Evolutionary conservation across 1,140 invertebrate species (phyloP), one percentile per base, ranked within the genome.

Genomic region (Cardiocondyla obscurior): DNA sequence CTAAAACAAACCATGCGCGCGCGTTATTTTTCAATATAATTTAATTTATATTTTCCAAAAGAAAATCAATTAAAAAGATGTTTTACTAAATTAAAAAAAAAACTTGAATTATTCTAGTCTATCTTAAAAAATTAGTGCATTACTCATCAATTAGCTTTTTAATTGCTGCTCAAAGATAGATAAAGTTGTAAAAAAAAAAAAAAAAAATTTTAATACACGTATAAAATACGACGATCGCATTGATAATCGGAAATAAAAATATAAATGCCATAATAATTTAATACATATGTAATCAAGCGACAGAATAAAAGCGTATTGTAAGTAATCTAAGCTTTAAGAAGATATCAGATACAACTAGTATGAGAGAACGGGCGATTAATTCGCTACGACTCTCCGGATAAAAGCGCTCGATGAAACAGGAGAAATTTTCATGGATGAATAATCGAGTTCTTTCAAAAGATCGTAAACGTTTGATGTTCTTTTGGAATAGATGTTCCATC

Each of bases 391-490:
- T 62, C 33, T 69, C 69, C 44, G 33, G 33, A 79, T 69, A 22
- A 79, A 79, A 79, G 74, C 33, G 33, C 22, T 7, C 74, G 46
- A 67, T 53, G 62, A 79, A 79, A 79, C 62, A 69, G 33, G 33
- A 53, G 74, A 79, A 67, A 67, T 79, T 79, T 67, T 79, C 22
- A 79, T 53, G 60, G 74, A 55, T 64, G 74, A 69, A 79, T 79
- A 79, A 79, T 79, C 62, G 74, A 79, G 33, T 79, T 79, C 49
- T 53, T 79, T 42, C 62, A 69, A 79, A 79, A 69, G 74, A 42
- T 53, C n/a, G 25, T 67, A 79, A 79, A 67, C 33, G 74, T 79
- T 79, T 79, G 74, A 79, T 79, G 46, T 79, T 69, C 74, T 79
- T 79, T 79, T 25, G 25, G 49, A 7, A 67, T 79, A 42, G 62